Base-by-base conservation (phyloP, 2,113 vertebrate species). In the Pionites leucogaster region DNA sequence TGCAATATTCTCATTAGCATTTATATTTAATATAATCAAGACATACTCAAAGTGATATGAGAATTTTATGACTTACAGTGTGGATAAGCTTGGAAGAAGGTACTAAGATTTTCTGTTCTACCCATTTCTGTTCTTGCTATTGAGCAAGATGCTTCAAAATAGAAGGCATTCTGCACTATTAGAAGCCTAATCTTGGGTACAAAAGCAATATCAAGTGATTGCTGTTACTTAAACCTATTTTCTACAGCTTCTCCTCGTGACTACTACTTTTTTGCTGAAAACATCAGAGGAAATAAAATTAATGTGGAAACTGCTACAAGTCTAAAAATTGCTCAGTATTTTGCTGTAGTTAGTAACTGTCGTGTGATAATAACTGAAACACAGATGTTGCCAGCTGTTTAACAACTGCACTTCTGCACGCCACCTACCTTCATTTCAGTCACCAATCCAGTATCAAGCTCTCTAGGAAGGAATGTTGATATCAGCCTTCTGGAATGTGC, bases 331-430 rank as follows among this genome's bases (percentile, higher is more conserved):
- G 64, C 88, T 95, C 87, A 79, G 8, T 90, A 42, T 95, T 97
- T 95, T 89, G 28, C 74, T 7, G 3, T 31, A 24, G 77, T 81
- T 79, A 57, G 57, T 84, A 78, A 68, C 62, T 22, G 33, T 8
- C 69, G 39, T 91, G 67, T n/a, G 60, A 28, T 87, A 68, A 49
- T 57, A 89, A 72, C 83, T 46, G 72, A 78, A 87, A 62, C 70
- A 76, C 96, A 97, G 94, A 93, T 97, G 97, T 95, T 88, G 91
- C 88, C 96, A 95, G 94, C 89, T 95, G 79, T 72, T 91, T 72
- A 77, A 63, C 82, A 84, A 1, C 60, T 75, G 82, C 1, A 47
- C 84, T 90, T 76, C 87, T 92, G 49, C 41, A 55, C 70, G 8
- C 74, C 77, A 81, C 71, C 92, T 88, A 95, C 75, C 64, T 74